Conservation (phyloP, 2,888 invertebrate genomes). For the Drosophila suboccidentalis region DNA sequence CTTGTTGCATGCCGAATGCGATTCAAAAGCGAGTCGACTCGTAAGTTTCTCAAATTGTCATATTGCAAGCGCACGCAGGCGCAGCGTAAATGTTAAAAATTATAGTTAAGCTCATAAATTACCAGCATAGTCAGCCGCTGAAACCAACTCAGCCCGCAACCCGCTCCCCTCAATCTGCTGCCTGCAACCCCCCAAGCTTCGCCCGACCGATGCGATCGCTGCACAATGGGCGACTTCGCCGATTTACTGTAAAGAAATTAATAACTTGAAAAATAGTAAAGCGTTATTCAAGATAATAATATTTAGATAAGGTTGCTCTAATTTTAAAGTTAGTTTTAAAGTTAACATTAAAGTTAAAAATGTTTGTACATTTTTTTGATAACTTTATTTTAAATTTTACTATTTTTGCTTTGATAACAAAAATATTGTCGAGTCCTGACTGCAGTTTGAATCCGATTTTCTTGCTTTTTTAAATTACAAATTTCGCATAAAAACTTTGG, state of each 20-base stretch:
- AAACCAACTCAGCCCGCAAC: slow-evolving; percentile 37
- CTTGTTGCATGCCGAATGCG: slow-evolving; percentile 10
- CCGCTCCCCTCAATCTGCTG: background rate
- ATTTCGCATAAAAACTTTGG: too few relatives aligned
- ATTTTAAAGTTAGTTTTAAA: too few relatives aligned
- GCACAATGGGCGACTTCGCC: background rate
- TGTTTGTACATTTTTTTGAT: too few relatives aligned
- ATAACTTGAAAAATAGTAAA: background rate
- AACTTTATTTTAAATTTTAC: too few relatives aligned
- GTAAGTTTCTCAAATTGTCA: slow-evolving; percentile 66
- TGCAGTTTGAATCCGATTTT: too few relatives aligned
- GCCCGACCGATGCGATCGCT: slow-evolving; percentile 32
- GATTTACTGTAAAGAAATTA: background rate
- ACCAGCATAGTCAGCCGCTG: slow-evolving; percentile 71
- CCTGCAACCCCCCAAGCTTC: background rate
- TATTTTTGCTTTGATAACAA: too few relatives aligned
- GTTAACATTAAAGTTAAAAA: too few relatives aligned
- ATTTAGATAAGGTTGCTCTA: too few relatives aligned
- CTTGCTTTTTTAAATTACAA: too few relatives aligned
- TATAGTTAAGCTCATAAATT: slow-evolving; percentile 83
- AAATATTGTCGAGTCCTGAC: too few relatives aligned
- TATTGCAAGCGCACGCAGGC: slow-evolving; percentile 83
- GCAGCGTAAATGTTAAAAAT: slow-evolving; percentile 83
- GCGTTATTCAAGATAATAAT: too few relatives aligned
- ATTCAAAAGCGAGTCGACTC: slow-evolving; percentile 19